Percentiles rank a stretch among this genome's conserved stretches.
Evolutionary conservation across 2,797 vertebrate species (phyloP).

Genomic region (Naso thynnoides): DNA sequence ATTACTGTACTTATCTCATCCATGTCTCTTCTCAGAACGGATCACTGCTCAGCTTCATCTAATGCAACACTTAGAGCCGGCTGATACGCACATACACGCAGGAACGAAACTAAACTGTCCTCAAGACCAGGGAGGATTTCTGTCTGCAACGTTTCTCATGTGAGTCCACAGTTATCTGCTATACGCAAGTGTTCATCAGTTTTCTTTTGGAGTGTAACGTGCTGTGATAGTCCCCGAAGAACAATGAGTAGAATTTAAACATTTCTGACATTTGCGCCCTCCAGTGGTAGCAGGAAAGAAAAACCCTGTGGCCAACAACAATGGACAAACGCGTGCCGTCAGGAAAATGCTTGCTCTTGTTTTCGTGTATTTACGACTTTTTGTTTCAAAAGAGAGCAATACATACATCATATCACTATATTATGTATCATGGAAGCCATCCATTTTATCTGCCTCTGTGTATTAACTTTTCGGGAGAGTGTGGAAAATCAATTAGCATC

Average conservation of each 20-base stretch:
- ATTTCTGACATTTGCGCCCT: neutral
- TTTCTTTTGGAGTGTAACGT: neutral
- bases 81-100: neutral
- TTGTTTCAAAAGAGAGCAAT: too few relatives aligned
- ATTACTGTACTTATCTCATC: slow-evolving; percentile 61
- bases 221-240: neutral
- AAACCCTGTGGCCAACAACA: neutral
- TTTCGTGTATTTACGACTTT: too few relatives aligned
- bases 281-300: neutral
- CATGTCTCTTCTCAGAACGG: slow-evolving; percentile 40
- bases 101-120: slow-evolving; percentile 24
- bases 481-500: too few relatives aligned
- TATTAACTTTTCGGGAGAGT: too few relatives aligned
- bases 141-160: neutral
- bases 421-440: too few relatives aligned
- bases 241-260: neutral
- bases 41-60: slow-evolving; percentile 35
- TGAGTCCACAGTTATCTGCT: neutral
- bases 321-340: neutral
- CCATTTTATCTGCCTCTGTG: too few relatives aligned
- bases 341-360: too few relatives aligned
- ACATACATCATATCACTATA: too few relatives aligned
- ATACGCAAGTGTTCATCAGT: neutral
- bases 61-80: slow-evolving; percentile 14
- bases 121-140: neutral